Percentiles rank a stretch among this genome's conserved stretches.
phyloP scores from a whole-genome alignment of 2,888 invertebrate genomes.

The Folsomia manolachei region DNA sequence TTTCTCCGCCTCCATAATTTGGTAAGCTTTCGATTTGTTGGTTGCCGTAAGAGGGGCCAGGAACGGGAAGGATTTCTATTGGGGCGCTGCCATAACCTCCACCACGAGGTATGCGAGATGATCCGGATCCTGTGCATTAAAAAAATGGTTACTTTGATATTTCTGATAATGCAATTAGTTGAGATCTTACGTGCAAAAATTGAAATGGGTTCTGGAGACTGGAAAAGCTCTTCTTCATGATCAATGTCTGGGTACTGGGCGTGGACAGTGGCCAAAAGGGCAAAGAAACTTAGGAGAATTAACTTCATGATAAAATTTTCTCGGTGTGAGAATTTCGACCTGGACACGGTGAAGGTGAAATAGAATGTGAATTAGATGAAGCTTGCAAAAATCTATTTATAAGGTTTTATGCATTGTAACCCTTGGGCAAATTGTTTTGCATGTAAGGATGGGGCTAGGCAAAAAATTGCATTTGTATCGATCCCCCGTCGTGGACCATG shows the following conservation, averaged over 20 bases:
- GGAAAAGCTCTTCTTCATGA: not conserved
- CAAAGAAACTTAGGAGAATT: not conserved
- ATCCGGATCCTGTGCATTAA: not conserved
- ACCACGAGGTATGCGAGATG: not conserved
- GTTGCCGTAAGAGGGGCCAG: not conserved
- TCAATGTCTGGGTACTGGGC: not conserved
- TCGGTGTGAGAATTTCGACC: too few species aligned
- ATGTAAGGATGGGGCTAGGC: too few species aligned
- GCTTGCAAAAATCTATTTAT: not conserved
- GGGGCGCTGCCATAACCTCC: not conserved
- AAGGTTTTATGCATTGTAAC: not conserved
- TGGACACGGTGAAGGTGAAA: not conserved
- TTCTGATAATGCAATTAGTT: not conserved
- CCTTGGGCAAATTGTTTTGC: too few species aligned
- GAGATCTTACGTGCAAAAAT: not conserved
- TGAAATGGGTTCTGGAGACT: not conserved
- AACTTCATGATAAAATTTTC: not conserved
- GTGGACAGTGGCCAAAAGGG: not conserved
- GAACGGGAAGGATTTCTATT: not conserved
- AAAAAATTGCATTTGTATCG: not conserved
- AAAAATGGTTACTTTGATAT: not conserved
- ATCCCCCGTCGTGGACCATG: not conserved
- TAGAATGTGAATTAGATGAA: not conserved
- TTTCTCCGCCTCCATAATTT: not conserved
- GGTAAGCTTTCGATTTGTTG: not conserved